Evolutionary conservation across 30 jellyfish, hydroid and myxozoan genomes (phyloP), one percentile per base, ranked within the genome.

Genomic region (Chironex yamaguchii): DNA sequence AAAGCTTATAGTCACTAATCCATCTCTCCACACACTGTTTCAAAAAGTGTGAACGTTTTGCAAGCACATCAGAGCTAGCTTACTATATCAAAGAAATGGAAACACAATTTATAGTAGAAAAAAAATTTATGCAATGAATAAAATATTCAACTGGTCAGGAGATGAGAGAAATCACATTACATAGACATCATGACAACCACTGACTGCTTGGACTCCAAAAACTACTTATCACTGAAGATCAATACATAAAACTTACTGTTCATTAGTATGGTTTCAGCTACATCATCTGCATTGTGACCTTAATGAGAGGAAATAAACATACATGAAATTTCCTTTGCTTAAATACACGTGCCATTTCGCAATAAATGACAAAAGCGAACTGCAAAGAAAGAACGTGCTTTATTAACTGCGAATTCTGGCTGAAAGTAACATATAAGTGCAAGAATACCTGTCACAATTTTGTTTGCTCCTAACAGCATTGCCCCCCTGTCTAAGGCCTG

Each of bases 401-500:
- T 14, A n/a, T n/a, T n/a, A n/a, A n/a, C n/a, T n/a, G n/a, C n/a
- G n/a, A n/a, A n/a, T 12, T 12, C 9, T 0, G 24, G 69, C 13
- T 13, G 52, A 13, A 17, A 22, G 28, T 0, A 64, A 62, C n/a
- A n/a, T n/a, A n/a, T n/a, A n/a, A n/a, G n/a, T 27, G 3, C 0
- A 54, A 11, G 52, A 9, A 29, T 77, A 96, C 99, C 99, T 30
- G 99, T 96, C 6, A 89, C 99, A 29, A 96, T 91, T 71, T 96
- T 96, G 66, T 91, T 91, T 30, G 99, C 99, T 21, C 97, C 97
- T 27, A 96, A 92, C 50, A 91, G 80, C 97, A 83, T 88, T 9
- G 99, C 98, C 4, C 99, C 99, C 76, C 98, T 68, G 82, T 96
- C 99, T 42, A 96, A 66, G 3, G 99, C 99, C 36, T 96, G 99